Base-by-base conservation (phyloP, 2,888 invertebrate species). In the Zaprionus bogoriensis region DNA sequence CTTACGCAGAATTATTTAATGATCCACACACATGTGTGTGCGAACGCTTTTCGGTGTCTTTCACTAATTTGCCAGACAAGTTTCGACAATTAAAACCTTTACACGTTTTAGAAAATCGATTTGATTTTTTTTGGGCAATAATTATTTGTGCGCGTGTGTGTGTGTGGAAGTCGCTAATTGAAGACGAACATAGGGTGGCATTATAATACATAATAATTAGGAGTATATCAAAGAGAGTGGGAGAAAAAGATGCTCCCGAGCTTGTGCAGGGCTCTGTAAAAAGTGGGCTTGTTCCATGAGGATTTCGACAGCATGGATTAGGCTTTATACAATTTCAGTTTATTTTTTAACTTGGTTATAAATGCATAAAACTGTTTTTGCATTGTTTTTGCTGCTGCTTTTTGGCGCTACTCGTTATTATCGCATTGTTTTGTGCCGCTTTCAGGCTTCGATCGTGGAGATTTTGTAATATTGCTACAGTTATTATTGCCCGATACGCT, bases 391-490 rank as follows among this genome's bases (percentile, higher is more conserved):
- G 51, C 23, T 27, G 14, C 46, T 61, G 17, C 55, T 47, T 22
- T 71, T 48, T 59, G 25, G 27, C 53, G 65, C 14, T 50, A 38
- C 45, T 51, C 51, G 45, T 71, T 71, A 65, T 71, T 72, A 57
- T 72, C 72, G 51, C 47, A 57, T 66, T 72, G 69, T 73, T 70
- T 44, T 52, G 55, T 54, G 58, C 55, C 41, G 54, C 65, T 53
- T 67, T 67, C 51, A 28, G 46, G 59, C 68, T 72, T 54, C 73
- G 50, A 58, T 63, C 41, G 76, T 36, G 25, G 71, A 67, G 82
- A 82, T 85, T 79, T 85, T 72, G 85, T 82, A 85, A 85, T 84
- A 81, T 75, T 73, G 76, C 85, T 72, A 78, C 76, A 79, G 82
- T 84, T 79, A 84, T 85, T 79, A 78, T 81, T 79, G 68, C 85